Evolutionary conservation across 2,888 invertebrate species (phyloP).

Genomic region (Ariolimax columbianus): DNA sequence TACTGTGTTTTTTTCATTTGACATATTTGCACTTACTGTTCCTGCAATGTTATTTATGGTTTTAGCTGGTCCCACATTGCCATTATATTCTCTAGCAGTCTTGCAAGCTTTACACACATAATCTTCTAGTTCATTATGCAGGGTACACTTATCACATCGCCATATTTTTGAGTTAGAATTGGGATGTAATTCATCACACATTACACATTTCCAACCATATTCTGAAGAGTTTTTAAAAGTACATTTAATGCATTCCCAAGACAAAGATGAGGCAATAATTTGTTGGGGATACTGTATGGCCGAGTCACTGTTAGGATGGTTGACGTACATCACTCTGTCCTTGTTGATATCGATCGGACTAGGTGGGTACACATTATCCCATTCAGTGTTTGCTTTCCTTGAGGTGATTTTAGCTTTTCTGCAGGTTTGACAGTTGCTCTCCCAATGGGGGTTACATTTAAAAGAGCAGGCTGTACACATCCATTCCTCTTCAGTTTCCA

Average conservation of each 20-base stretch:
- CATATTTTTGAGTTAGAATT: conserved; percentile 54
- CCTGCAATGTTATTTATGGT: background rate
- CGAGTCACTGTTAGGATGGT: conserved; percentile 41
- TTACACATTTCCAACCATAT: conserved; percentile 47
- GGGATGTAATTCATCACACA: conserved; percentile 50
- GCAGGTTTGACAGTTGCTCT: conserved; percentile 89
- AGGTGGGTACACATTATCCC: conserved; percentile 40
- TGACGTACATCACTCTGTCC: conserved; percentile 54
- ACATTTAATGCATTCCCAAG: conserved; percentile 56
- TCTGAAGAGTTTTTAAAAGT: conserved; percentile 51
- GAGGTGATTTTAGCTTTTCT: background rate
- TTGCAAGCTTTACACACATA: conserved; percentile 88
- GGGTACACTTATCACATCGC: conserved; percentile 70
- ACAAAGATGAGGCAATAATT: background rate
- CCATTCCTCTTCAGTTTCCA: conserved; percentile 82
- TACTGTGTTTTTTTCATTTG: background rate
- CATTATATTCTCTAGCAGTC: conserved; percentile 80
- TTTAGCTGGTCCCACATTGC: background rate
- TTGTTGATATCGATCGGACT: conserved; percentile 55
- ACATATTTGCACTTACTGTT: background rate
- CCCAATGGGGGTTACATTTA: conserved; percentile 90
- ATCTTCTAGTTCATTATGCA: conserved; percentile 85
- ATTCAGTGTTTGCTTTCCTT: background rate
- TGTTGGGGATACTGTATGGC: conserved; percentile 16
- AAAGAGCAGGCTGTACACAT: conserved; percentile 92